Conservation (phyloP, 2,113 vertebrate genomes). For the Calyptommatus sinebrachiatus region DNA sequence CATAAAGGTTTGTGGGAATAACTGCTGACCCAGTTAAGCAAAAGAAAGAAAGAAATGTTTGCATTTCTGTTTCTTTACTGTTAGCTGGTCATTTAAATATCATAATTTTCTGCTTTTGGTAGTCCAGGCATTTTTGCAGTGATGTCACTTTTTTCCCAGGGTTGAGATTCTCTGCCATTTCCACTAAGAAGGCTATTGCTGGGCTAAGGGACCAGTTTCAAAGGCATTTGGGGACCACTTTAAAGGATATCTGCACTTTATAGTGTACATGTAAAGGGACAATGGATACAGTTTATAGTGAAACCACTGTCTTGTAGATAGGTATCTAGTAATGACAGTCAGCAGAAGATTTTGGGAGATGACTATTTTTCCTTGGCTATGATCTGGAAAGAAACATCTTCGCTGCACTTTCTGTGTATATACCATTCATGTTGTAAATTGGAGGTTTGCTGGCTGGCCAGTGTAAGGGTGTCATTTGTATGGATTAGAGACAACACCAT, state of each 20-base stretch:
- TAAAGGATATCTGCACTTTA: slow-evolving; percentile 71
- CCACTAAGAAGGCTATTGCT: slow-evolving; percentile 53
- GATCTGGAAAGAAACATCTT: slow-evolving; percentile 26
- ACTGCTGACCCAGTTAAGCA: slow-evolving; percentile 12
- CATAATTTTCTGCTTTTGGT: not conserved
- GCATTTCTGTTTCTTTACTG: not conserved
- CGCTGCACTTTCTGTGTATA: not conserved
- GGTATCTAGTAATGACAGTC: slow-evolving; percentile 33
- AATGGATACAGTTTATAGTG: slow-evolving; percentile 38
- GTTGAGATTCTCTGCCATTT: not conserved
- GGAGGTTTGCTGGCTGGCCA: slow-evolving; percentile 22
- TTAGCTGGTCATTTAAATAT: slow-evolving; percentile 1
- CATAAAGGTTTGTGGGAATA: not conserved
- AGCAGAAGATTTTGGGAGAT: slow-evolving; percentile 17
- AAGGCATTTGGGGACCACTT: slow-evolving; percentile 58
- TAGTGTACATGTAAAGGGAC: slow-evolving; percentile 65
- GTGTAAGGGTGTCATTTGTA: not conserved
- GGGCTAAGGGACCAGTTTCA: slow-evolving; percentile 61
- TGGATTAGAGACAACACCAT: slow-evolving; percentile 29
- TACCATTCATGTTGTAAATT: slow-evolving; percentile 37
- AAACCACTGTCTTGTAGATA: slow-evolving; percentile 47
- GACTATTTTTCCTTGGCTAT: slow-evolving; percentile 36
- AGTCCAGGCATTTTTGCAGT: not conserved
- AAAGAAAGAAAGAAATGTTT: not conserved
- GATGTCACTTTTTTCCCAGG: slow-evolving; percentile 1